These are phyloP conservation scores for Cactoblastis cactorum DNA, from an alignment of 2,888 invertebrate species.

Conservation along the genomic window DNA sequence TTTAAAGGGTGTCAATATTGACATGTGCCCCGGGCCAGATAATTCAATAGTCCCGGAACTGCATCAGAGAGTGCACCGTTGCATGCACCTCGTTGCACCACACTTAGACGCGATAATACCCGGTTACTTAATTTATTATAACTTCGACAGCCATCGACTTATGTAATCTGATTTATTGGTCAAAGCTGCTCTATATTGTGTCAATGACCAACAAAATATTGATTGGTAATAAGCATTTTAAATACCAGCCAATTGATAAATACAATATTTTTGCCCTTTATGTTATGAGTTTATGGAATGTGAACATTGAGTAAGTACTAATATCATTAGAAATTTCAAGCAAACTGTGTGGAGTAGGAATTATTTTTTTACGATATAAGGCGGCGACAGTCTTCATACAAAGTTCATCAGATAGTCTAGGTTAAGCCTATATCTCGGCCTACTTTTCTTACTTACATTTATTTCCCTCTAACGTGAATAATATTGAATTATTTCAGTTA, in stretches of 20 bases:
- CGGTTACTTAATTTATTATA: conserved; percentile 10
- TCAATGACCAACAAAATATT: conserved; percentile 6
- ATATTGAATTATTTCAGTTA: conserved; percentile 1
- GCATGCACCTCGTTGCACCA: conserved; percentile 12
- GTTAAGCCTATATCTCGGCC: too few species aligned
- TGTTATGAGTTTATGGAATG: too few species aligned
- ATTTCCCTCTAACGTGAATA: too few species aligned
- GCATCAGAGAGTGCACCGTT: neutral
- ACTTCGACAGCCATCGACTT: conserved; percentile 2
- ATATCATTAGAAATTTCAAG: too few species aligned
- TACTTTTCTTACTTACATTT: too few species aligned
- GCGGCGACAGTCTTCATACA: too few species aligned
- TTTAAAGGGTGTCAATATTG: neutral
- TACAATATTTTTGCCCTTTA: too few species aligned
- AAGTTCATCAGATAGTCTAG: too few species aligned
- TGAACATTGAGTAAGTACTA: too few species aligned
- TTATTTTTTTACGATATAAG: too few species aligned
- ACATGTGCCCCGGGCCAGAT: neutral
- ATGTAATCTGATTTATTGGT: conserved; percentile 7
- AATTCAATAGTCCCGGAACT: neutral
- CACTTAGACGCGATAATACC: conserved; percentile 13
- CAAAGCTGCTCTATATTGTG: conserved; percentile 4
- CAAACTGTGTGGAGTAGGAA: too few species aligned
- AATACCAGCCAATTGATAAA: neutral
- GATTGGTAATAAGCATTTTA: neutral